Evolutionary conservation across 2,113 vertebrate genomes (phyloP).

Genomic region (Isurus oxyrinchus): DNA sequence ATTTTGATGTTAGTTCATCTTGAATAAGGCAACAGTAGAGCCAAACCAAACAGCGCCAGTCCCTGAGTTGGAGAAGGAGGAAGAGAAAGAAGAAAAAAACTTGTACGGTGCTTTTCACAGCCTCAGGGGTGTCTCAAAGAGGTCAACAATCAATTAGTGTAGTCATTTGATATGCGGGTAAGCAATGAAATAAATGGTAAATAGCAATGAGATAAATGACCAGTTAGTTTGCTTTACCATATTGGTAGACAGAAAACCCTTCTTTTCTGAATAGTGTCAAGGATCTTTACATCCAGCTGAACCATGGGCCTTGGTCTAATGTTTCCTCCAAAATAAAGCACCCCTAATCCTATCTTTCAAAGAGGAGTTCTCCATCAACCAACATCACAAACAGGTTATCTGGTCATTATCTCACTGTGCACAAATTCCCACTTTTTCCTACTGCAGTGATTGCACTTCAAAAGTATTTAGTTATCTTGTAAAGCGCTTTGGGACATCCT

Average conservation of each 20-base stretch:
- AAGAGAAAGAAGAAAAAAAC: background rate
- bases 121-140: background rate
- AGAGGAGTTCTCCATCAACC: background rate
- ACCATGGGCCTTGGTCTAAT: background rate
- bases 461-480: background rate
- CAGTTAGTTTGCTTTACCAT: background rate
- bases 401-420: background rate
- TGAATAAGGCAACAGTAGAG: background rate
- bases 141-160: background rate
- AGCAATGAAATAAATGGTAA: background rate
- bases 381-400: background rate
- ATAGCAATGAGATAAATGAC: background rate
- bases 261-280: background rate
- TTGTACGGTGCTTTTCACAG: background rate
- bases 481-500: background rate
- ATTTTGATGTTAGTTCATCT: conserved; percentile 4
- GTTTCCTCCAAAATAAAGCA: background rate
- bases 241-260: background rate
- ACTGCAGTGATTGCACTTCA: background rate
- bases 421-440: background rate
- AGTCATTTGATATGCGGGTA: background rate
- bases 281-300: background rate
- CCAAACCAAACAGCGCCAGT: background rate
- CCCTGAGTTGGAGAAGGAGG: background rate
- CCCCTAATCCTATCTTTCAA: background rate